Percentiles rank a stretch among this genome's conserved stretches.
Evolutionary conservation across 23 tunicate species (phyloP).

Genomic region (Aplidium turbinatum): DNA sequence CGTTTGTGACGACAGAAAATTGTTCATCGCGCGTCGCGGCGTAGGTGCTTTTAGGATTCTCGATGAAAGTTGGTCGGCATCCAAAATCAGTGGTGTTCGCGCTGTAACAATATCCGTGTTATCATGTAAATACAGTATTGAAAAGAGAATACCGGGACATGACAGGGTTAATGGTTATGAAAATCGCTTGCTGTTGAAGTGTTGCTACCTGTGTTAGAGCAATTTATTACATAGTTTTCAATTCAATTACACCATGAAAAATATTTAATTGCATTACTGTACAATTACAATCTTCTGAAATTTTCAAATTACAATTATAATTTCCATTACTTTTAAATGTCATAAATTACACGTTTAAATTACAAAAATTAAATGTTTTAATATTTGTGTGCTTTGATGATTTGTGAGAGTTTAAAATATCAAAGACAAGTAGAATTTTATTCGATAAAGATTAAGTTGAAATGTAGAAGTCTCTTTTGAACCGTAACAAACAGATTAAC

Average conservation of each 20-base stretch:
- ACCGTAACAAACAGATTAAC: too few species aligned
- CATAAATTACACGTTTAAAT: too few species aligned
- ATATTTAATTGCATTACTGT: too few species aligned
- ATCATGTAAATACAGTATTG: background rate
- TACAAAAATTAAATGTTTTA: too few species aligned
- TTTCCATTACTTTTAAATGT: too few species aligned
- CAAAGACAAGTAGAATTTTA: too few species aligned
- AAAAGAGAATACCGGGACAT: background rate
- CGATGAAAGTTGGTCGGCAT: slow-evolving; percentile 2
- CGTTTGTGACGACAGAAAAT: slow-evolving; percentile 4
- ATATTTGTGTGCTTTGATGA: too few species aligned
- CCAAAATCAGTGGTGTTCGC: background rate
- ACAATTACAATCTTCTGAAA: too few species aligned
- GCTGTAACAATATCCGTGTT: slow-evolving; percentile 1
- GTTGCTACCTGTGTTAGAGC: background rate
- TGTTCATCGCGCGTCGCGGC: background rate
- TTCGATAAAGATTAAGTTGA: too few species aligned
- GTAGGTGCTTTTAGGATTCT: slow-evolving; percentile 3
- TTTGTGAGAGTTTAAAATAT: too few species aligned
- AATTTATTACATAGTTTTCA: background rate
- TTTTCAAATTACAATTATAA: too few species aligned
- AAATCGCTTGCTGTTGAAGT: background rate
- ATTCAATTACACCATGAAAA: background rate
- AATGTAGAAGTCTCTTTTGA: too few species aligned
- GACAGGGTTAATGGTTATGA: background rate